phyloP scores from a whole-genome alignment of 2,888 invertebrate species.

The Dendrolimus houi region DNA sequence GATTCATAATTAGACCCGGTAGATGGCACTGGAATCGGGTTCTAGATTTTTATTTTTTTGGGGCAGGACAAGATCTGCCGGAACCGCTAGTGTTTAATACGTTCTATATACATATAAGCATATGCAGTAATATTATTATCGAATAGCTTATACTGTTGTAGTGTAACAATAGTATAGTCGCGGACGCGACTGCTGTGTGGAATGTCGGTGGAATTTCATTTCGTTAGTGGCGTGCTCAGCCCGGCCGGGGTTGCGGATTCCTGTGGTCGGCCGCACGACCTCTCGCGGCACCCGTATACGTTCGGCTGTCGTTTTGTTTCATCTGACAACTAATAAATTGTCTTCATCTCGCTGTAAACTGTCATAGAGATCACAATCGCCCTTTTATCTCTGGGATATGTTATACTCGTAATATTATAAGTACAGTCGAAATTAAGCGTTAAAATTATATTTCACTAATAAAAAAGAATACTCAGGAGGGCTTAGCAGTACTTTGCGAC shows the following conservation, averaged over 20 bases:
- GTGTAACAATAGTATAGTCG: constrained; percentile 27
- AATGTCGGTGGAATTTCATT: constrained; percentile 68
- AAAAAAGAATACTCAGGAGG: too few species aligned
- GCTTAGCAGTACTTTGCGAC: too few species aligned
- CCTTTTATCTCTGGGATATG: too few species aligned
- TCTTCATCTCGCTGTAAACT: not conserved
- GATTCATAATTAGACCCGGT: too few species aligned
- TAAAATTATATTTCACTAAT: too few species aligned
- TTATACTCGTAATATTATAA: too few species aligned
- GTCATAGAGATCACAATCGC: not conserved
- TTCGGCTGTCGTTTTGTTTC: constrained; percentile 11
- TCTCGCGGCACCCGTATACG: constrained; percentile 11
- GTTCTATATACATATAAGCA: not conserved
- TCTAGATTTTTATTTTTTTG: too few species aligned
- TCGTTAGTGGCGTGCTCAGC: constrained; percentile 45
- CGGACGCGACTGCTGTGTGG: constrained; percentile 35
- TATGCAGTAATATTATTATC: constrained; percentile 14
- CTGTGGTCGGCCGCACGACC: constrained; percentile 32
- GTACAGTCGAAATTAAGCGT: too few species aligned
- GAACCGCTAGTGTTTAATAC: too few species aligned
- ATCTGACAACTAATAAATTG: constrained; percentile 1
- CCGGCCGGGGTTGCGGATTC: constrained; percentile 46
- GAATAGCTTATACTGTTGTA: constrained; percentile 32
- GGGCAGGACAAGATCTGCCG: too few species aligned
- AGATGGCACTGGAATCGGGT: too few species aligned